Base-by-base conservation (phyloP, 1,140 invertebrate genomes). In the Cecropterus lyciades region DNA sequence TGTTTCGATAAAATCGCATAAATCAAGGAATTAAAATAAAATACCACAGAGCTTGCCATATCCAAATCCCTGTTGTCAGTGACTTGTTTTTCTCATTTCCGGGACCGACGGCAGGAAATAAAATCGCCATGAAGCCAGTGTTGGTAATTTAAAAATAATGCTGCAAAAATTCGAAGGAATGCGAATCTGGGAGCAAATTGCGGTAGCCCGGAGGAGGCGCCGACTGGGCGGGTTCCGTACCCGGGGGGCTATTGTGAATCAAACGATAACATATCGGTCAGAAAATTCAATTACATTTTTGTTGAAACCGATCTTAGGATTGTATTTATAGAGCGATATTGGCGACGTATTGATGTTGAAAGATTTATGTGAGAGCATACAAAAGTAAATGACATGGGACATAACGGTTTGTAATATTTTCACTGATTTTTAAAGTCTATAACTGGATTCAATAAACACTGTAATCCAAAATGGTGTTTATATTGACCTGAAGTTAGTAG, bases 81-180 rank as follows among this genome's bases (percentile, higher is more conserved):
- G 75, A 78, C 72, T 73, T 78, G 71, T 83, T 84, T 82, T 77
- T 70, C 84, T 82, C 78, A 83, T 85, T 87, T 83, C 77, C 79
- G 77, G 72, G 74, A 78, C 60, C 71, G 73, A 72, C 75, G 71
- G 67, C 70, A 87, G 84, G 85, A 89, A 89, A 89, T 89, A 87
- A 89, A 89, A 89, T 82, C 74, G 74, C 83, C 84, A 88, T 88
- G 79, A 85, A 78, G 79, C 76, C 75, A 59, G 67, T 82, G 80
- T 66, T 84, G 78, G 80, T 87, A 87, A 88, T 88, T 89, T 85
- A 79, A 87, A 87, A 87, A 86, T 86, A 87, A 87, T 83, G 78
- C 79, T 76, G 79, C 77, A 84, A 84, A 89, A 87, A n/a, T 84
- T 74, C 75, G 80, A 52, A 71, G 82, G 69, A 82, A 85, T 82